Conservation (phyloP, 2,113 vertebrate genomes). For the Grallaria varia region DNA sequence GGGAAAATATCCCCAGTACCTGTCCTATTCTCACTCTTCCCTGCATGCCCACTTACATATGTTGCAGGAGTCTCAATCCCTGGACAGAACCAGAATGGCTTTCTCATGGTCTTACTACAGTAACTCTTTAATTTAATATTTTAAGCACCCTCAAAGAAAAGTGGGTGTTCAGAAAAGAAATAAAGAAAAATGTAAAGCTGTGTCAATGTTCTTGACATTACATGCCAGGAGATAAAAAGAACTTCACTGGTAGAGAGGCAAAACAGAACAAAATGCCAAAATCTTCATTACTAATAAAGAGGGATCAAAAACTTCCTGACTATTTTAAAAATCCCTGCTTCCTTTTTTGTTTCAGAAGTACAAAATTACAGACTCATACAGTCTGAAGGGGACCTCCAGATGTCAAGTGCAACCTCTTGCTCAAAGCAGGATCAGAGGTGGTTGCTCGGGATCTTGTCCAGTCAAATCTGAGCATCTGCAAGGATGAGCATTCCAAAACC, state of each 20-base stretch:
- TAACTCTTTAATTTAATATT: not conserved
- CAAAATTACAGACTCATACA: accelerated
- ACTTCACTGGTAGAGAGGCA: not conserved
- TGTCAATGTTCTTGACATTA: not conserved
- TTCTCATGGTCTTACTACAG: not conserved
- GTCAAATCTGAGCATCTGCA: not conserved
- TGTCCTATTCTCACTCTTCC: not conserved
- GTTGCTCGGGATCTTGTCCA: not conserved
- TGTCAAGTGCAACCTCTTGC: not conserved
- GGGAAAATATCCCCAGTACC: not conserved
- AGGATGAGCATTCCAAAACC: not conserved
- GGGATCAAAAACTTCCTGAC: not conserved
- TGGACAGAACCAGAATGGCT: not conserved
- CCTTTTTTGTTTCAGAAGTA: not conserved
- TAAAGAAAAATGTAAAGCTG: not conserved
- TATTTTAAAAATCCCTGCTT: not conserved
- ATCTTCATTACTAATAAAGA: not conserved
- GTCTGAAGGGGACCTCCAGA: not conserved
- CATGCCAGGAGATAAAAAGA: not conserved
- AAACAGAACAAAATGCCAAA: not conserved
- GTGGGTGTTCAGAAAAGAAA: not conserved
- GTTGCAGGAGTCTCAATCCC: not conserved
- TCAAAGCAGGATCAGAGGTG: not conserved
- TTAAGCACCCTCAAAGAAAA: not conserved
- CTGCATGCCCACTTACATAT: not conserved